Evolutionary conservation across 2,888 invertebrate genomes (phyloP), one percentile per base, ranked within the genome.

Genomic region (Melieria omissa): DNA sequence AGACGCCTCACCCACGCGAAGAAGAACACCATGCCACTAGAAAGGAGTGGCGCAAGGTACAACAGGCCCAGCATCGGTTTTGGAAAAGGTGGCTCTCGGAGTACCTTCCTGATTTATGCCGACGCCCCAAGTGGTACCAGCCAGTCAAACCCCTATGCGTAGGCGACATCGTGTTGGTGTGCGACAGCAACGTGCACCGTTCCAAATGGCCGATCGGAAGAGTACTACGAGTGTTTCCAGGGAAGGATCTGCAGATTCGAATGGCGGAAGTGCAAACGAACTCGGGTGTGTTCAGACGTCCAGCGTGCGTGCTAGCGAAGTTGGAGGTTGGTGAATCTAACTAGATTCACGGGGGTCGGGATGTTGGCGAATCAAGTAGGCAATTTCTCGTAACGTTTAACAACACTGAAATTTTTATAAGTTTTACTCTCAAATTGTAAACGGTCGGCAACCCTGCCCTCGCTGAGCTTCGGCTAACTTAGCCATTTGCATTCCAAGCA

Each of bases 171-270:
- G 68, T 73, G 0, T n/a, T 73, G 4, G 57, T 71, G 42, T 71
- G 67, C 12, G 71, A 73, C 62, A 62, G 70, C 45, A 70, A 52
- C 12, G 47, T 70, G 7, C 70, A 65, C n/a, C 65, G 70, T 14
- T 72, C 72, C 10, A 68, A 64, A 46, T 65, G 72, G 69, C 65
- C 60, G 9, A 45, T 72, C 45, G 70, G 73, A 41, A 57, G 63
- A 42, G 52, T 73, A 9, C 60, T 57, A 4, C 45, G 4, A 10
- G 55, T 65, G 4, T 73, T 60, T 57, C 72, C 72, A 3, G 65
- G 72, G 10, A 65, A 67, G 16, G 65, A 70, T 16, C 7, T 7
- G 8, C 72, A 73, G 42, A 65, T 70, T 4, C 63, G 69, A 61
- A 54, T 55, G 4, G 72, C 65, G 10, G 69, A 65, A 12, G 70